phyloP scores from a whole-genome alignment of 2,797 vertebrate genomes.

The Enteromius paludinosus region DNA sequence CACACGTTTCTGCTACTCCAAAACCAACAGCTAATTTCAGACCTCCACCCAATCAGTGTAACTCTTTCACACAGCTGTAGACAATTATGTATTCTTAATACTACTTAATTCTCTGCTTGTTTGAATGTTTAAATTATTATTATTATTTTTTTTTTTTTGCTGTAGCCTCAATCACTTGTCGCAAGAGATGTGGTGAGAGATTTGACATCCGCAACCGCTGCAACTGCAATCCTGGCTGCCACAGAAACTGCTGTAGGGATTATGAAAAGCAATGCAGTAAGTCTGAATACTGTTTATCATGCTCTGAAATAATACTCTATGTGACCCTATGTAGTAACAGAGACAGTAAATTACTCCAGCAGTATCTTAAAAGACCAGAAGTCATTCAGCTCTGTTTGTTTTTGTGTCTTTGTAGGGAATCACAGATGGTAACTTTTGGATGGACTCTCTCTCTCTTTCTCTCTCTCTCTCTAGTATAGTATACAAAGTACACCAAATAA shows the following conservation, averaged over 20 bases:
- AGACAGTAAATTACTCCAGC: neutral
- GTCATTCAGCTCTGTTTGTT: neutral
- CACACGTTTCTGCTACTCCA: neutral
- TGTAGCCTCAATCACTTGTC: constrained; percentile 18
- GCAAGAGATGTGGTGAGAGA: constrained; percentile 25
- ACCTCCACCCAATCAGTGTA: constrained; percentile 32
- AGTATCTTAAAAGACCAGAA: neutral
- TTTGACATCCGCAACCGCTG: constrained; percentile 24
- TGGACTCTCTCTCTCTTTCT: no score
- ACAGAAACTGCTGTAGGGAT: constrained; percentile 19
- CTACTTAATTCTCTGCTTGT: constrained; percentile 59
- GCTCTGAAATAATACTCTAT: neutral
- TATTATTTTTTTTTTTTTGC: neutral
- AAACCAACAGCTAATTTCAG: neutral
- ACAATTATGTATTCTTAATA: neutral
- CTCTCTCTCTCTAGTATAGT: no score
- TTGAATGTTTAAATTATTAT: constrained; percentile 57
- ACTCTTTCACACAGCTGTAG: neutral
- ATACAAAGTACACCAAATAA: neutral
- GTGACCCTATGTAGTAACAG: no score
- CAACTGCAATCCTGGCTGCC: constrained; percentile 29
- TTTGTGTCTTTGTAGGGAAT: neutral
- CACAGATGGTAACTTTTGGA: no score
- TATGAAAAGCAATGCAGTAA: constrained; percentile 15
- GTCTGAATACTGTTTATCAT: neutral